Evolutionary conservation across 1,140 invertebrate species (phyloP), one percentile per base, ranked within the genome.

Genomic region (Halyomorpha halys): DNA sequence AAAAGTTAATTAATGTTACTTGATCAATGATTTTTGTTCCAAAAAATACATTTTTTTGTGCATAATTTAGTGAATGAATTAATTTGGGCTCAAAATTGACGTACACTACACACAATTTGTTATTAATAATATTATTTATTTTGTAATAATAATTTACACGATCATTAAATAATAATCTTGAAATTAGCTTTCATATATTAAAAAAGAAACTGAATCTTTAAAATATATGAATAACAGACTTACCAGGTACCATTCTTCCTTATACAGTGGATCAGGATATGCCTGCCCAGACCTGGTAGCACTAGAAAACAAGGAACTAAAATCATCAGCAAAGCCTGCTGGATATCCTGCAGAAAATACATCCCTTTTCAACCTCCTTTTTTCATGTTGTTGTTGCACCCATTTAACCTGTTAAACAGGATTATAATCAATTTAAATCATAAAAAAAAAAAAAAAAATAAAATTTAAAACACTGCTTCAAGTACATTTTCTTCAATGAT

Each of bases 231-330:
- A 39, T 39, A 9, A 39, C 1, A 11, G 34, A 63, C 89, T 87
- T 80, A 96, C 91, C 86, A 98, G 77, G 77, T 98, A 98, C 96
- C 96, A 99, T 76, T 98, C 91, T 74, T 96, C 90, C 71, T 86
- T 86, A 78, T 90, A 98, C 44, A 97, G 81, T 18, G 94, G 93
- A 80, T 98, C 96, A 13, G 88, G 84, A 76, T 94, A 97, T 66
- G 83, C 79, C 27, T 49, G 45, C 71, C 63, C 44, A 27, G 72
- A 59, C 67, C 69, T 68, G 72, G 67, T 18, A 73, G 49, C 70
- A 70, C 69, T 77, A 80, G 44, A 73, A 73, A 71, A 77, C 78
- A 66, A 75, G 69, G 68, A 70, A 73, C 59, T 70, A 72, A 71
- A 66, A 69, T 66, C 70, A 66, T 47, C 47, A 34, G 27, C 19